Percentiles rank a stretch among this genome's conserved stretches.
These are phyloP conservation scores for Heteronetta atricapilla DNA, from an alignment of 2,113 vertebrate genomes.

Conservation along the genomic window DNA sequence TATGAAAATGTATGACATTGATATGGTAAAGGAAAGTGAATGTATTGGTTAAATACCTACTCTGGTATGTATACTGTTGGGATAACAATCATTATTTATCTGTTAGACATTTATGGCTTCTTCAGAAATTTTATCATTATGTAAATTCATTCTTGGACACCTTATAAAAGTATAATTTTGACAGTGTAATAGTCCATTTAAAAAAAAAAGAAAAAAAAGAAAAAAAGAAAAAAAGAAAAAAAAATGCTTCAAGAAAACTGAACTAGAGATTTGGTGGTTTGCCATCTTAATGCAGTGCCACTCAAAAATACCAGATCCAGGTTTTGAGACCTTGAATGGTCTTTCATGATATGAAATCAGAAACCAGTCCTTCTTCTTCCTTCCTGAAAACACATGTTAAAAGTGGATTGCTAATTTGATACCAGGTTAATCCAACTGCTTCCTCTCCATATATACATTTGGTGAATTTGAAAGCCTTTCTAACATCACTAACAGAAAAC, in stretches of 20 bases:
- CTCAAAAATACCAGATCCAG: not conserved
- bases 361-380: not conserved
- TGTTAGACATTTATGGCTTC: constrained; percentile 35
- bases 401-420: not conserved
- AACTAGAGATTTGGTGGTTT: not conserved
- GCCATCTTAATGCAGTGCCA: not conserved
- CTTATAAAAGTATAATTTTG: constrained; percentile 41
- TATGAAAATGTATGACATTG: not conserved
- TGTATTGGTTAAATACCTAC: not conserved
- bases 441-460: not conserved
- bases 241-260: not conserved
- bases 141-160: constrained; percentile 45
- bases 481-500: not conserved
- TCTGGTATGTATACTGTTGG: not conserved
- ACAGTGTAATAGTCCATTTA: not conserved
- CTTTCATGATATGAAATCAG: not conserved
- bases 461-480: constrained; percentile 1
- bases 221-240: not conserved
- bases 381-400: not conserved
- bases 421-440: constrained; percentile 10
- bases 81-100: constrained; percentile 8
- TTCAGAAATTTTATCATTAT: constrained; percentile 47
- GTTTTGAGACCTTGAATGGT: not conserved
- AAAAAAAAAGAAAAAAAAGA: not conserved
- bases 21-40: constrained; percentile 15